phyloP scores from a whole-genome alignment of 2,888 invertebrate species.

The Stenoptilia bipunctidactyla region DNA sequence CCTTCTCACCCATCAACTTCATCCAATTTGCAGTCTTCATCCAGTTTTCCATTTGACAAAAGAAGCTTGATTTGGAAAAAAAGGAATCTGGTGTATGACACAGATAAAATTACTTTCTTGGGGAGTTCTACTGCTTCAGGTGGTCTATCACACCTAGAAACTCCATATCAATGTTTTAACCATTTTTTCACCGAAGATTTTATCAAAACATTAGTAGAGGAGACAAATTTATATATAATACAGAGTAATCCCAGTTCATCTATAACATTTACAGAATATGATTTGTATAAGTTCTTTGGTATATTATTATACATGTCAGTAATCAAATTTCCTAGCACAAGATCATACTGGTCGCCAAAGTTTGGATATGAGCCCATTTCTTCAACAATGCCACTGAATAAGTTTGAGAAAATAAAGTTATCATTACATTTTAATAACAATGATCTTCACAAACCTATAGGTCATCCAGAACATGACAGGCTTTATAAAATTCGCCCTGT shows the following conservation, averaged over 20 bases:
- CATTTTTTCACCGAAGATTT: constrained; percentile 13
- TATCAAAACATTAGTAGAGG: constrained; percentile 5
- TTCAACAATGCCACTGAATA: constrained; percentile 20
- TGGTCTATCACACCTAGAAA: constrained; percentile 8
- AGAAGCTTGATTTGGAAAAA: constrained; percentile 28
- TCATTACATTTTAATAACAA: constrained; percentile 23
- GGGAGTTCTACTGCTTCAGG: constrained; percentile 11
- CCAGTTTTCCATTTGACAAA: constrained; percentile 27
- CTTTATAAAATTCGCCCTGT: constrained; percentile 20
- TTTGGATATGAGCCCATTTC: constrained; percentile 19
- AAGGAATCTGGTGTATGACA: constrained; percentile 23
- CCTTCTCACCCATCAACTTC: constrained; percentile 22
- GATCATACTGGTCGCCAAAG: constrained; percentile 19
- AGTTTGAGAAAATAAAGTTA: constrained; percentile 21
- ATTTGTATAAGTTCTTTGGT: constrained; percentile 16
- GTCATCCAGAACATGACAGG: constrained; percentile 15
- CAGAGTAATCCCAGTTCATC: constrained; percentile 13
- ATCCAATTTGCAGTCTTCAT: constrained; percentile 21
- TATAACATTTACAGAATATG: constrained; percentile 10
- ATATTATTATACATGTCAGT: constrained; percentile 21
- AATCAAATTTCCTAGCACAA: constrained; percentile 17
- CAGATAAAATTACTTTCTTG: constrained; percentile 26
- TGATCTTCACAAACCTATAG: constrained; percentile 19
- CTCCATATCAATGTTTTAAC: constrained; percentile 14
- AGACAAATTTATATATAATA: constrained; percentile 13